Evolutionary conservation across 2,113 vertebrate genomes (phyloP).

Genomic region (Lutjanus erythropterus): DNA sequence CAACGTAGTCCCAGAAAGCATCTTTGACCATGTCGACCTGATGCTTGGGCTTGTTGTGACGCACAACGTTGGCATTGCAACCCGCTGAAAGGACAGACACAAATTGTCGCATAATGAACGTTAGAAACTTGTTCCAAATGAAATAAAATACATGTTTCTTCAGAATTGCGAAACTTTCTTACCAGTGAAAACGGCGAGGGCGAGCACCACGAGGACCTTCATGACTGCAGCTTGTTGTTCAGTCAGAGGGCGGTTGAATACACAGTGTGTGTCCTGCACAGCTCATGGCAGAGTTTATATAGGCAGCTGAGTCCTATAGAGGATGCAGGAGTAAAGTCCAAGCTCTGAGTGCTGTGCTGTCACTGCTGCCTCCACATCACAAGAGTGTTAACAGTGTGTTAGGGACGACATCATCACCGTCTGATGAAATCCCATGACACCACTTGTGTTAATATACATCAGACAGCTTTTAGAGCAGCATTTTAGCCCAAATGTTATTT

Average conservation of each 20-base stretch:
- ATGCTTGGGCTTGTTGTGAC: constrained; percentile 50
- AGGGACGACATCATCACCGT: neutral
- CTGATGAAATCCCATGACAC: neutral
- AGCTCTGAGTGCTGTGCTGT: constrained; percentile 55
- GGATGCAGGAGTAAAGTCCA: constrained; percentile 73
- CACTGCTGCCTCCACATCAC: constrained; percentile 61
- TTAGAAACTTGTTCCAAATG: neutral
- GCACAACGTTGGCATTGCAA: constrained; percentile 65
- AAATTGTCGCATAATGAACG: too few species aligned
- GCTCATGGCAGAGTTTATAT: constrained; percentile 55
- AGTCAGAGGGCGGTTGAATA: constrained; percentile 10
- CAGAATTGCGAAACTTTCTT: neutral
- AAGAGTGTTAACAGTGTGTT: neutral
- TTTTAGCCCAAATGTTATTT: neutral
- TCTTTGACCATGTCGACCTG: constrained; percentile 74
- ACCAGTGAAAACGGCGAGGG: constrained; percentile 65
- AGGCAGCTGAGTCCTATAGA: constrained; percentile 7
- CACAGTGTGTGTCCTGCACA: neutral
- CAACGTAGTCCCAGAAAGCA: constrained; percentile 79
- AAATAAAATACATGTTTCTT: neutral
- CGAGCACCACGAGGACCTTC: constrained; percentile 72
- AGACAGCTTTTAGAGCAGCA: neutral
- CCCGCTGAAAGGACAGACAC: constrained; percentile 17
- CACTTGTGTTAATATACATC: neutral
- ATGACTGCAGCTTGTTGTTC: constrained; percentile 53